Conservation (phyloP, 2,888 invertebrate species). For the Eilema depressum region DNA sequence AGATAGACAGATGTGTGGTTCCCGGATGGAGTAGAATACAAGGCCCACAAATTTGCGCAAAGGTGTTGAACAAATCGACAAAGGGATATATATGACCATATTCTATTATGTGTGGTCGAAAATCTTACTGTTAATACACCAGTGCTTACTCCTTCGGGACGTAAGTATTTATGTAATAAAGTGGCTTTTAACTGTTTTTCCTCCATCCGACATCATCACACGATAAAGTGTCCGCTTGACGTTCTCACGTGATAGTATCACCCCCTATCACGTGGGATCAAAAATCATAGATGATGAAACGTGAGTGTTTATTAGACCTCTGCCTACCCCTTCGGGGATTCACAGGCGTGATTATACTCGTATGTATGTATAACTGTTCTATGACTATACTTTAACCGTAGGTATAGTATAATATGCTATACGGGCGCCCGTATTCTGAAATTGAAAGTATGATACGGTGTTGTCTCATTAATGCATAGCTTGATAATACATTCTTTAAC, state of each 20-base stretch:
- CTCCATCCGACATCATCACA: no score
- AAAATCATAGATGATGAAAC: no score
- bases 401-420: constrained; percentile 5
- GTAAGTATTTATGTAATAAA: background rate
- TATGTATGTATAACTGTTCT: background rate
- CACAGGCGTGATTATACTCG: no score
- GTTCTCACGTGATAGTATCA: no score
- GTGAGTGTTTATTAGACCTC: no score
- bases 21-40: no score
- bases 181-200: no score
- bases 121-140: background rate
- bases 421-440: constrained; percentile 33
- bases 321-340: no score
- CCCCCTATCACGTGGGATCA: no score
- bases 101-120: no score
- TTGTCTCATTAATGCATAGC: constrained; percentile 4
- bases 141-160: background rate
- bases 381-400: background rate
- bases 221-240: no score
- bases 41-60: background rate
- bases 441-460: constrained; percentile 39
- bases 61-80: background rate
- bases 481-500: background rate
- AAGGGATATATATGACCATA: background rate
- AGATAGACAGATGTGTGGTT: background rate